phyloP scores from a whole-genome alignment of 2,888 invertebrate genomes.

The Melangyna quadrimaculata region DNA sequence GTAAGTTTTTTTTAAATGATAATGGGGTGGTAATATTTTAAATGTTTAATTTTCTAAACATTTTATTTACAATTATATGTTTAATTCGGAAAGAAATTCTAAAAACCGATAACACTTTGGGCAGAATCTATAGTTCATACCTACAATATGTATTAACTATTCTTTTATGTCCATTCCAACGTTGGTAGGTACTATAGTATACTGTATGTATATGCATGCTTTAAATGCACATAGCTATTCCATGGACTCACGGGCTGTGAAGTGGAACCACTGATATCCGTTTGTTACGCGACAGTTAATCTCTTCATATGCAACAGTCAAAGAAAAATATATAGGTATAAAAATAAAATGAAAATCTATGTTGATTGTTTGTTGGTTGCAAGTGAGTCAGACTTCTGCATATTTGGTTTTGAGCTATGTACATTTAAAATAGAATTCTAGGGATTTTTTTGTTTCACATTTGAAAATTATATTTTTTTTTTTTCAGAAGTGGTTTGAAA shows the following conservation, averaged over 20 bases:
- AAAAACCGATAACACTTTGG: neutral
- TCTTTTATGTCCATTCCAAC: constrained; percentile 1
- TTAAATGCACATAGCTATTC: constrained; percentile 34
- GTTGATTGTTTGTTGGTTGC: constrained; percentile 20
- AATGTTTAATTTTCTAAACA: too few relatives aligned
- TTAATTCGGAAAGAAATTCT: too few relatives aligned
- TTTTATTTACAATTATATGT: too few relatives aligned
- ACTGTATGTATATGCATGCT: neutral
- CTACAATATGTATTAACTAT: neutral
- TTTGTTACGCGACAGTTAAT: constrained; percentile 78
- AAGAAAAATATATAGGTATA: constrained; percentile 44
- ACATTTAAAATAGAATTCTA: neutral
- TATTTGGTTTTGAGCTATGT: neutral
- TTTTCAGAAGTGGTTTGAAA: neutral
- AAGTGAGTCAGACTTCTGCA: constrained; percentile 53
- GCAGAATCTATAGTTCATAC: neutral
- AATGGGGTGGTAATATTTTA: too few relatives aligned
- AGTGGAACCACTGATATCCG: constrained; percentile 80
- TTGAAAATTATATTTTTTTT: neutral
- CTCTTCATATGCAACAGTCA: constrained; percentile 67
- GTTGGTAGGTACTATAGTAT: neutral
- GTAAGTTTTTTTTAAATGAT: too few relatives aligned
- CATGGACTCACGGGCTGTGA: constrained; percentile 78
- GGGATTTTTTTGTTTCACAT: constrained; percentile 22
- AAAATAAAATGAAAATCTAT: neutral